Conservation (phyloP, 1,140 invertebrate genomes). For the Colletes gigas region DNA sequence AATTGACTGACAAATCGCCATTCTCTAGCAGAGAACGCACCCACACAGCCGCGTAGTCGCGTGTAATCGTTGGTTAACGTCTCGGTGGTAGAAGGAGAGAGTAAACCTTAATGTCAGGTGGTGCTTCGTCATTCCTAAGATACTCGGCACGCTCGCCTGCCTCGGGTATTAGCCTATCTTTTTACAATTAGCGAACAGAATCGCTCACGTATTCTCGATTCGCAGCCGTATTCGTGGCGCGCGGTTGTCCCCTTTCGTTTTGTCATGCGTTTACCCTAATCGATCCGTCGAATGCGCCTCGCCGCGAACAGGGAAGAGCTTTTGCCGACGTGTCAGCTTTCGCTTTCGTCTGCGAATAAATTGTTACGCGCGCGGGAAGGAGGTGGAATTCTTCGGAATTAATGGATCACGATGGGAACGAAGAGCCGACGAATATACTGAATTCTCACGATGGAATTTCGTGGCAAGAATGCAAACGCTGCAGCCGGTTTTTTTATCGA, state of each 20-base stretch:
- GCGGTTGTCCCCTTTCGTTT: neutral
- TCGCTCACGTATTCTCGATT: slow-evolving; percentile 9
- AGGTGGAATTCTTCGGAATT: neutral
- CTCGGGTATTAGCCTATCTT: slow-evolving; percentile 27
- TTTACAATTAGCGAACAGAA: slow-evolving; percentile 29
- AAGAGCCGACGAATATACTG: no score
- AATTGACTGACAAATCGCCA: slow-evolving; percentile 72
- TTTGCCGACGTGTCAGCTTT: neutral
- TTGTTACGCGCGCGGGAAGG: neutral
- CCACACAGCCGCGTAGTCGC: slow-evolving; percentile 15
- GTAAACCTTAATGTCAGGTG: slow-evolving; percentile 60
- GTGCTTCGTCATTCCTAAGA: slow-evolving; percentile 53
- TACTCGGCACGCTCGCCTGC: slow-evolving; percentile 20
- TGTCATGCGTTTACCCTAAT: neutral
- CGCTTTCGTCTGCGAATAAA: no score
- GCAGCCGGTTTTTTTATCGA: no score
- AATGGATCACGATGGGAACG: neutral
- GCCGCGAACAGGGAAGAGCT: no score
- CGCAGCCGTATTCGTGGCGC: neutral
- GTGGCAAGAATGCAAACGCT: no score
- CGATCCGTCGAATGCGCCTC: slow-evolving; percentile 4
- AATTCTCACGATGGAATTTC: no score
- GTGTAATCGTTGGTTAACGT: slow-evolving; percentile 13
- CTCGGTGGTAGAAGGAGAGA: slow-evolving; percentile 51
- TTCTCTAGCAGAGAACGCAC: slow-evolving; percentile 41